phyloP scores from a whole-genome alignment of 2,888 invertebrate genomes.

The Hybos culiciformis region DNA sequence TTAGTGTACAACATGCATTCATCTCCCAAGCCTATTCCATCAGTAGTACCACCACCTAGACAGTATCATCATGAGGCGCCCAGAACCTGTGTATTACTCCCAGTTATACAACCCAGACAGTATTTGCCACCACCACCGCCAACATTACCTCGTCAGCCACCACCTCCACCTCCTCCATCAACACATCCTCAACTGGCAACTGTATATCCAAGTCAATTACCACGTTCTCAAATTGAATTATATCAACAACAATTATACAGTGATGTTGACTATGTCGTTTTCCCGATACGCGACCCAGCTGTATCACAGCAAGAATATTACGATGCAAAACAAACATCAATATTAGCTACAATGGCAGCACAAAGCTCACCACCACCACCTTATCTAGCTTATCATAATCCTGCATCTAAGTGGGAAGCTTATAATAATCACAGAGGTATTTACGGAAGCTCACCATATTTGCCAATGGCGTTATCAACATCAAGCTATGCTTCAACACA shows the following conservation, averaged over 20 bases:
- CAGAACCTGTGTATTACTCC: slow-evolving; percentile 42
- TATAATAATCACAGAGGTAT: slow-evolving; percentile 59
- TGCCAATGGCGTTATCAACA: slow-evolving; percentile 51
- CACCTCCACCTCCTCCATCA: slow-evolving; percentile 49
- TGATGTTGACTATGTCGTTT: slow-evolving; percentile 84
- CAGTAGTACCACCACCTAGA: slow-evolving; percentile 36
- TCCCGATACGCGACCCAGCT: slow-evolving; percentile 77
- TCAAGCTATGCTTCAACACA: slow-evolving; percentile 68
- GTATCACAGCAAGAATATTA: slow-evolving; percentile 83
- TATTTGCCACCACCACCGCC: slow-evolving; percentile 55
- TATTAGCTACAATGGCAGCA: slow-evolving; percentile 53
- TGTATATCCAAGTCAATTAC: slow-evolving; percentile 53
- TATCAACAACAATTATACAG: slow-evolving; percentile 83
- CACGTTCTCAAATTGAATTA: slow-evolving; percentile 66
- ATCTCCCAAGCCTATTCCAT: slow-evolving; percentile 47
- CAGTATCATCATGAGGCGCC: slow-evolving; percentile 36
- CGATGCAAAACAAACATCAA: slow-evolving; percentile 59
- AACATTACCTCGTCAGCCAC: slow-evolving; percentile 43
- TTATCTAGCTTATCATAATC: slow-evolving; percentile 39
- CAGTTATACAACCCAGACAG: slow-evolving; percentile 48
- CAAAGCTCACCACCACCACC: slow-evolving; percentile 43
- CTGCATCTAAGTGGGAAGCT: slow-evolving; percentile 27
- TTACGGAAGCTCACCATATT: slow-evolving; percentile 70
- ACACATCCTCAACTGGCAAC: slow-evolving; percentile 61
- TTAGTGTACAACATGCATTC: slow-evolving; percentile 41